phyloP scores from a whole-genome alignment of 2,113 vertebrate genomes.

The Stictonetta naevosa region DNA sequence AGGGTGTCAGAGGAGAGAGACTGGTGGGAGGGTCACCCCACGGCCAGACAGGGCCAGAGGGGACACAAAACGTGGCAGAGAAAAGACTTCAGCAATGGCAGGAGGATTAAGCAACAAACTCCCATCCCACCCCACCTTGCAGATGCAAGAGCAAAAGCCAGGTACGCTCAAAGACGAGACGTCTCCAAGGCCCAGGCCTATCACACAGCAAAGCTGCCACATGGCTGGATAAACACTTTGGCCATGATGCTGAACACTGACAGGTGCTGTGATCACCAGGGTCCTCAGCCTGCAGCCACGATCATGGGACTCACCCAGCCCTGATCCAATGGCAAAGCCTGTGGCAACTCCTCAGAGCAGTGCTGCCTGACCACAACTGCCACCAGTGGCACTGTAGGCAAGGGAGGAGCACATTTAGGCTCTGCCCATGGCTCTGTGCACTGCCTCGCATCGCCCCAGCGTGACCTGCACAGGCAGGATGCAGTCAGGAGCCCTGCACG shows the following conservation, averaged over 20 bases:
- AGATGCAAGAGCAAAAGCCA: background rate
- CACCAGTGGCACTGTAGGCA: background rate
- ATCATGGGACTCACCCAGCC: background rate
- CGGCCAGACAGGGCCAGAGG: background rate
- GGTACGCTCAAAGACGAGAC: background rate
- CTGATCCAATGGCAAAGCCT: background rate
- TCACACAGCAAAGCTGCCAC: background rate
- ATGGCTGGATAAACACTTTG: background rate
- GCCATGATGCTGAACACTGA: background rate
- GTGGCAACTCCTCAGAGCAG: fast-evolving
- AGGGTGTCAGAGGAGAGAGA: background rate
- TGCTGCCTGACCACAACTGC: background rate
- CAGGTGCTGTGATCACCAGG: background rate
- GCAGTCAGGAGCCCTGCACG: background rate
- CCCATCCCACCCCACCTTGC: background rate
- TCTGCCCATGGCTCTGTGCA: background rate
- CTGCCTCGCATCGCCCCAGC: background rate
- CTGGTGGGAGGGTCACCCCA: background rate
- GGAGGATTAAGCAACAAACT: background rate
- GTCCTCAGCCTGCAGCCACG: background rate
- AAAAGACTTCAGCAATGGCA: background rate
- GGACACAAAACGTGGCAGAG: background rate
- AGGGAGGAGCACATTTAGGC: background rate
- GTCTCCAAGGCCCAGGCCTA: background rate
- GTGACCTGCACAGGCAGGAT: constrained; percentile 42